Evolutionary conservation across 1,140 invertebrate species (phyloP), one percentile per base, ranked within the genome.

Genomic region (Heterodera schachtii): DNA sequence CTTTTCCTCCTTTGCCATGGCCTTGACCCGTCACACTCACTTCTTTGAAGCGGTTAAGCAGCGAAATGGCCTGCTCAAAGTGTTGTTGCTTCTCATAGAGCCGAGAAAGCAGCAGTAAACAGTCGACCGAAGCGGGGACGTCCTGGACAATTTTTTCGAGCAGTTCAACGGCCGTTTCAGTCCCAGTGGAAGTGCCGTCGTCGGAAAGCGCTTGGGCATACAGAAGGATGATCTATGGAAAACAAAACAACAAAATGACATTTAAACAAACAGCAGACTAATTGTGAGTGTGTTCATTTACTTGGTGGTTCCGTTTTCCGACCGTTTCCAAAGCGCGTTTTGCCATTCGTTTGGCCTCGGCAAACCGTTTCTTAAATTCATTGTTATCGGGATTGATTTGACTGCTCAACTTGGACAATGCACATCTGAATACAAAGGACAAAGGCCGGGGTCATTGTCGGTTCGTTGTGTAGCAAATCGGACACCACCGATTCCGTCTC

Each of bases 21-120:
- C 31, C 31, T 31, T 31, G 31, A 31, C 31, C 31, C 31, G 31
- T 31, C 31, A 31, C 57, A 75, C 31, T n/a, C 52, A 44, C 76
- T 11, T 78, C 76, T 47, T 78, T 78, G 9, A 64, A 78, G 1
- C 64, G 76, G 46, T 78, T 78, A n/a, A 78, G 76, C 57, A 78
- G 19, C 13, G 69, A 21, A 69, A 78, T 78, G 1, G 76, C 76
- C 46, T 78, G 49, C 21, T 78, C 76, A 67, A 69, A 78, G 64
- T 47, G 64, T 46, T 78, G 76, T 21, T 78, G 76, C n/a, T 47
- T 43, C 64, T 78, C 76, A 8, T 78, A 78, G 7, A 78, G 60
- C 5, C 76, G 76, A 11, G 76, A 21, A 21, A 70, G 76, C n/a
- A 78, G 64, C 3, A 78, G 8, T 9, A 78, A 43, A 19, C 46